Base-by-base conservation (phyloP, 2,888 invertebrate species). In the Pyrocoelia pectoralis region DNA sequence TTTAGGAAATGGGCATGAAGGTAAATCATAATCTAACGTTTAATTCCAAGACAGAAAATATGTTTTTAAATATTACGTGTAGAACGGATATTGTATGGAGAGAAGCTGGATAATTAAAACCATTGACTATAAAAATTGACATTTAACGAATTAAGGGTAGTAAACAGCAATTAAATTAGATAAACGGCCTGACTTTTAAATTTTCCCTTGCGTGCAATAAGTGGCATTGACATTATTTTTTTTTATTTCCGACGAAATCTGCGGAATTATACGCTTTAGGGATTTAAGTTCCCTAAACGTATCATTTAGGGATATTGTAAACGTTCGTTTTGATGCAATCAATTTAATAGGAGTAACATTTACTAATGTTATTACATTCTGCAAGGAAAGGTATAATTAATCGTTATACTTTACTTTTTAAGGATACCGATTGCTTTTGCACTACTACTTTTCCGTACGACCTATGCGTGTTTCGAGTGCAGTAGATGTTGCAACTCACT, bases 1-100 rank as follows among this genome's bases (percentile, higher is more conserved):
- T 13, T 79, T 90, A 51, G 84, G 87, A 54, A 88, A 87, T 71
- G 90, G 89, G 29, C 83, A 86, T 71, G 88, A 90, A 85, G 90
- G 91, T 91, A 80, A 79, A 6, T 46, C 3, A 46, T 15, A 8
- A 4, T 1, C 14, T 10, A 15, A 17, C 17, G 17, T 46, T 17
- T 17, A 18, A 46, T 46, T 33, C n/a, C n/a, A 33, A 33, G n/a
- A 33, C n/a, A 2, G 33, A 33, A 33, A n/a, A 33, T 33, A 2
- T 8, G 9, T 33, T 33, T 33, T 33, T 33, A 33, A 33, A n/a
- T n/a, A n/a, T n/a, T n/a, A n/a, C n/a, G n/a, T 33, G n/a, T 33
- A 33, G 10, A 33, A 33, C n/a, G 33, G 6, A 18, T 5, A 46
- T 18, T 17, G 17, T 10, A 46, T 18, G 17, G 9, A 46, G 17